A percentile compares a stretch with the other conserved stretches of the same genome.
These are phyloP conservation scores for Drosophila quinaria DNA, from an alignment of 2,888 invertebrate genomes.

Conservation along the genomic window DNA sequence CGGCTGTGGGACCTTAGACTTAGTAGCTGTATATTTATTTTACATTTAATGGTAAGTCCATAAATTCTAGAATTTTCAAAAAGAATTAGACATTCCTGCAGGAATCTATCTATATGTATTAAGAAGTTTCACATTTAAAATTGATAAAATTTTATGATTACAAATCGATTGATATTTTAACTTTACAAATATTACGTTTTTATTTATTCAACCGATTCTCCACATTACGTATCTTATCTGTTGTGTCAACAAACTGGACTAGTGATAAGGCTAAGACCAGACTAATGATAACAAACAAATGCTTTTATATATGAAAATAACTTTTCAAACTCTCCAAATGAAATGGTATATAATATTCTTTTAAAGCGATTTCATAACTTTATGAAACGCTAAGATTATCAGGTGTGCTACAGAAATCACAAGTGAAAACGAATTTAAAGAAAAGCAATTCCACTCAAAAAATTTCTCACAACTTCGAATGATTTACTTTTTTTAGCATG, in stretches of 20 bases:
- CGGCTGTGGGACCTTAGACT: slow-evolving; percentile 86
- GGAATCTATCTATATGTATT: background rate
- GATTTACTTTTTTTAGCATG: no score
- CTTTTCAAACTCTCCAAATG: background rate
- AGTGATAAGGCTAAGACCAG: background rate
- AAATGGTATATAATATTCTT: background rate
- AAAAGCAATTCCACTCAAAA: no score
- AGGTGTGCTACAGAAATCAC: no score
- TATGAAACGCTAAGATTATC: background rate
- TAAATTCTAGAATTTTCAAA: background rate
- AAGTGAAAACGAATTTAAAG: no score
- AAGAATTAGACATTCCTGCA: no score
- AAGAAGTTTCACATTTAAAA: background rate
- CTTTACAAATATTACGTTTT: background rate
- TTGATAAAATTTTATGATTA: background rate
- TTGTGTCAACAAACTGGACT: background rate
- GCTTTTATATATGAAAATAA: background rate
- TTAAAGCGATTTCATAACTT: background rate
- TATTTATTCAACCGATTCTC: background rate
- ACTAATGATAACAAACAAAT: background rate
- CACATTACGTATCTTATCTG: background rate
- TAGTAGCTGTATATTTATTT: slow-evolving; percentile 85
- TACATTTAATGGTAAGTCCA: slow-evolving; percentile 85
- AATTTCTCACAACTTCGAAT: no score
- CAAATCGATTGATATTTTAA: background rate